A percentile compares a stretch with the other conserved stretches of the same genome.
These are phyloP conservation scores for Sitta carolinensis DNA, from an alignment of 2,797 vertebrate genomes.

Conservation along the genomic window DNA sequence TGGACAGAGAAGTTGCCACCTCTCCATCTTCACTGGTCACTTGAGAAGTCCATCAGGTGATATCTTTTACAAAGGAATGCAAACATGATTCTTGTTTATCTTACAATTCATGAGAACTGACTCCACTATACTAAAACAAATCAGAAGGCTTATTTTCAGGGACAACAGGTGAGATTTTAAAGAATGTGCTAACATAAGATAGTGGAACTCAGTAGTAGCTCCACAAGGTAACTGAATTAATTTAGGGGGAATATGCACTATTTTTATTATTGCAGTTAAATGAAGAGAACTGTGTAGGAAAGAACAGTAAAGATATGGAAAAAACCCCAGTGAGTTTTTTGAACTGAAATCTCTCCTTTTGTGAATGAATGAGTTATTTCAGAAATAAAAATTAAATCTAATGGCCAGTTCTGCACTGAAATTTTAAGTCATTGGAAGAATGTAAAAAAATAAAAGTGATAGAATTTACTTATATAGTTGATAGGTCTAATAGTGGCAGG, in stretches of 20 bases:
- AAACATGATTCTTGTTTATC: no score
- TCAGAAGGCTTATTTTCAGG: no score
- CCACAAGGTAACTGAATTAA: not conserved
- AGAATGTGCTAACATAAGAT: not conserved
- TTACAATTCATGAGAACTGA: no score
- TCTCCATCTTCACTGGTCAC: no score
- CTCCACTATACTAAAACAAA: no score
- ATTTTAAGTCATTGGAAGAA: not conserved
- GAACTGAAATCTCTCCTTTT: not conserved
- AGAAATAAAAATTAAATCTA: not conserved
- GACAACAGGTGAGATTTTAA: not conserved
- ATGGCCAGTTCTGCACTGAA: not conserved
- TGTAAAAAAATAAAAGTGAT: not conserved
- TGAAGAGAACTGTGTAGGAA: not conserved
- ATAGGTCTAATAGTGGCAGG: not conserved
- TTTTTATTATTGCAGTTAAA: not conserved
- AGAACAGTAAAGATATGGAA: not conserved
- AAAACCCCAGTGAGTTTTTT: not conserved
- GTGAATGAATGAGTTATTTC: not conserved
- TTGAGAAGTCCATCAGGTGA: no score
- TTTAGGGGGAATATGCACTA: not conserved
- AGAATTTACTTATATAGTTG: not conserved
- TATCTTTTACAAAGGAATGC: no score
- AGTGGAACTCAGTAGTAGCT: not conserved
- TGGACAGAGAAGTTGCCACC: no score